These are phyloP conservation scores for Dinomys branickii DNA, from an alignment of 2,113 vertebrate genomes.

Conservation along the genomic window DNA sequence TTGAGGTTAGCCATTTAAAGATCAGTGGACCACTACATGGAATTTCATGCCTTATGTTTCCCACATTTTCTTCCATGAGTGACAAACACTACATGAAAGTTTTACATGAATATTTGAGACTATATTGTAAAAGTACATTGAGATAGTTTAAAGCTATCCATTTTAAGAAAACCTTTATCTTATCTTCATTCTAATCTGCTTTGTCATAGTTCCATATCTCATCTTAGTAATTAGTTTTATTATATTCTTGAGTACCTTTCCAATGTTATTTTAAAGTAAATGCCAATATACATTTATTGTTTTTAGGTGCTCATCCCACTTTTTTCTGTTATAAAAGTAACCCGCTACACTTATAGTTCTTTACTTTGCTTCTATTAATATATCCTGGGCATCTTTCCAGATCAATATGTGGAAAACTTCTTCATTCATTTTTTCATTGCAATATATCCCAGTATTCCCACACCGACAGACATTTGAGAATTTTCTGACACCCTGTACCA, in stretches of 20 bases:
- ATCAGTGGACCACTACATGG: not conserved
- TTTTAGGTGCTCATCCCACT: not conserved
- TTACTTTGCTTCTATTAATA: not conserved
- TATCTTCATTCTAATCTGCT: not conserved
- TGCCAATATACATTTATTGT: not conserved
- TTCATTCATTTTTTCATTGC: not conserved
- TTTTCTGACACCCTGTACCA: not conserved
- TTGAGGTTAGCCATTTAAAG: not conserved
- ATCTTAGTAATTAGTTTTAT: not conserved
- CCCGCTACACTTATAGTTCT: not conserved
- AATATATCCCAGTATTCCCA: not conserved
- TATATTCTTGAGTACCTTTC: not conserved
- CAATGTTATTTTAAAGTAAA: not conserved
- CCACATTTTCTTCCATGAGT: not conserved
- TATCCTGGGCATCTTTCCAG: not conserved
- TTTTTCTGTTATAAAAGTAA: not conserved
- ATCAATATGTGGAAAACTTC: not conserved
- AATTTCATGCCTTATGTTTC: not conserved
- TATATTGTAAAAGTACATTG: not conserved
- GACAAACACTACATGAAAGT: not conserved
- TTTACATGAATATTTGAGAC: not conserved
- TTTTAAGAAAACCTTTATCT: not conserved
- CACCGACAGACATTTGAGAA: not conserved
- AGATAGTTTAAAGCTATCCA: not conserved
- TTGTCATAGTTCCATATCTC: not conserved